Evolutionary conservation across 2,113 vertebrate species (phyloP).

Genomic region (Acrocephalus arundinaceus): DNA sequence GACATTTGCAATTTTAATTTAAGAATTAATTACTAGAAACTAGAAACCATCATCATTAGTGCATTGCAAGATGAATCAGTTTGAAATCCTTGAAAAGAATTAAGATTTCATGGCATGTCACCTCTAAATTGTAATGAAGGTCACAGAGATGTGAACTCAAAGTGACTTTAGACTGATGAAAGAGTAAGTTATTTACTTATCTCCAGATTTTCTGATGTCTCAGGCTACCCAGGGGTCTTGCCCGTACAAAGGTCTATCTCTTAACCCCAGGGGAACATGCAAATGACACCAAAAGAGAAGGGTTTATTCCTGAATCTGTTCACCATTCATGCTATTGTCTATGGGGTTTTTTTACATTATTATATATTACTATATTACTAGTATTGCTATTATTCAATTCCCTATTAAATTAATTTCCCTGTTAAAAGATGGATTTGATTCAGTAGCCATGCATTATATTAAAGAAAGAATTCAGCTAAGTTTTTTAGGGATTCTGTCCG

Average conservation of each 20-base stretch:
- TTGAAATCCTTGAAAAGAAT: background rate
- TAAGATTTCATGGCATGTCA: background rate
- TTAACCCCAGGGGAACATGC: background rate
- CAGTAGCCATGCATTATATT: background rate
- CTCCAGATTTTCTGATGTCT: background rate
- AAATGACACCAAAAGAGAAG: background rate
- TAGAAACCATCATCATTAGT: background rate
- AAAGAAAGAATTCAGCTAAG: background rate
- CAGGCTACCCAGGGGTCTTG: background rate
- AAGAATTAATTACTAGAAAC: background rate
- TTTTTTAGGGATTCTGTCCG: background rate
- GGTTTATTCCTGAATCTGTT: background rate
- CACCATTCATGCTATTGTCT: background rate
- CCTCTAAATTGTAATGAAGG: background rate
- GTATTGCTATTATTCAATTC: background rate
- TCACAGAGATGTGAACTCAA: background rate
- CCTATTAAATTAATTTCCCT: background rate
- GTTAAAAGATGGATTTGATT: background rate
- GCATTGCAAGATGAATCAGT: background rate
- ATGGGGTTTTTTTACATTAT: background rate
- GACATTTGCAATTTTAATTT: background rate
- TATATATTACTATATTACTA: background rate
- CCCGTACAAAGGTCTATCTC: fast-evolving
- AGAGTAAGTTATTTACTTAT: background rate
- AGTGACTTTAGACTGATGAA: background rate